Evolutionary conservation across 92 coral and sea anemone species (phyloP).

Genomic region (Pocillopora meandrina): DNA sequence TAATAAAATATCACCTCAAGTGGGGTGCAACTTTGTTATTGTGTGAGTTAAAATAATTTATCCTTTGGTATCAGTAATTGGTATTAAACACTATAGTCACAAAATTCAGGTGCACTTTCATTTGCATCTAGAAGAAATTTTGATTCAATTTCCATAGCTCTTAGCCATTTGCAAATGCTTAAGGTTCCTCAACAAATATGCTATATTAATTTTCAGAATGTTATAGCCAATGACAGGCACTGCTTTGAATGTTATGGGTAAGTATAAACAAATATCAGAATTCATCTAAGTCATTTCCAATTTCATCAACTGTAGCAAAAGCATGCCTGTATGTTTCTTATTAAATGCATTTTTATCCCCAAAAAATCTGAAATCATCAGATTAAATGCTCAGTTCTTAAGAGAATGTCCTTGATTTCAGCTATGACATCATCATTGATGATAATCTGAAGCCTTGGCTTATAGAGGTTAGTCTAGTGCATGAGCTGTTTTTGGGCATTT

Average conservation of each 20-base stretch:
- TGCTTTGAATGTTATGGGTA: conserved; percentile 99
- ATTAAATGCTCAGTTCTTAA: background rate
- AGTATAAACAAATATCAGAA: conserved; percentile 7
- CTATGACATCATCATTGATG: conserved; percentile 97
- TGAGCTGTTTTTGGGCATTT: no score
- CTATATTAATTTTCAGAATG: conserved; percentile 59
- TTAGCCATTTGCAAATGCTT: no score
- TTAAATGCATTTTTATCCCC: no score
- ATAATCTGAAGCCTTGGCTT: conserved; percentile 98
- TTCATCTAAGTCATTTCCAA: background rate
- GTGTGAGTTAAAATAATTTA: no score
- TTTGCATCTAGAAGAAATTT: no score
- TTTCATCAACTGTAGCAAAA: background rate
- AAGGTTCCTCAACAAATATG: background rate
- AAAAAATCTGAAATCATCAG: background rate
- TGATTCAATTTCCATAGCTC: no score
- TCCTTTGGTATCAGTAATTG: no score
- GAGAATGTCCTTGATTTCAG: conserved; percentile 33
- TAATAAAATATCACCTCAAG: no score
- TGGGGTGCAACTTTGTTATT: no score
- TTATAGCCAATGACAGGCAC: conserved; percentile 95
- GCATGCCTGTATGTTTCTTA: background rate
- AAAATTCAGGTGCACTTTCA: no score
- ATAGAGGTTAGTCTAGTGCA: conserved; percentile 73
- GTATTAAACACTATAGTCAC: no score